phyloP scores from a whole-genome alignment of 2,888 invertebrate species.

The Caenorhabditis sp. region DNA sequence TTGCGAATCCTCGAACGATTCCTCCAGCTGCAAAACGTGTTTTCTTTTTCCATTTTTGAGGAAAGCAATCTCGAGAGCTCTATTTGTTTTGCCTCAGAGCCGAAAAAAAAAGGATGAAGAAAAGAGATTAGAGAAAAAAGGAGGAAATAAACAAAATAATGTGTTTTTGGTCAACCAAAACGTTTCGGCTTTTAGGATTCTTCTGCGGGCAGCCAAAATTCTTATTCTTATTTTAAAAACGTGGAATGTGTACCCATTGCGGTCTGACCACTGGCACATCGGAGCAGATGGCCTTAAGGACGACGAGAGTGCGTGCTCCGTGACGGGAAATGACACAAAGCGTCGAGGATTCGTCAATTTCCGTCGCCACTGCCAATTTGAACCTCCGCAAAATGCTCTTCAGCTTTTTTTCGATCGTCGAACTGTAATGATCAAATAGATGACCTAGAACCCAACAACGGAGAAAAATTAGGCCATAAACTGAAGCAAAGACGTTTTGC shows the following conservation, averaged over 20 bases:
- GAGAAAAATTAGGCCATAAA: neutral
- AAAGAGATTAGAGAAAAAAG: neutral
- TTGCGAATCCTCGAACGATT: slow-evolving; percentile 46
- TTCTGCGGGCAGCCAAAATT: too few species aligned
- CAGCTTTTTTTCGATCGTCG: slow-evolving; percentile 34
- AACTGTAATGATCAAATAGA: too few species aligned
- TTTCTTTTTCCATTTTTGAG: too few species aligned
- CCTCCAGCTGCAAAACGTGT: slow-evolving; percentile 52
- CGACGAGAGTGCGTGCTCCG: slow-evolving; percentile 57
- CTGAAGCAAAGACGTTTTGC: too few species aligned
- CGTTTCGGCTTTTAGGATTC: too few species aligned
- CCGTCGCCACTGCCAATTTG: slow-evolving; percentile 18
- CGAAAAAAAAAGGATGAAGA: neutral
- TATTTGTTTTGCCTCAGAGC: too few species aligned
- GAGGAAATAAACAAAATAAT: slow-evolving; percentile 3
- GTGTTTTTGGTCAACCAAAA: too few species aligned
- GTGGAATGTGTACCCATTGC: too few species aligned
- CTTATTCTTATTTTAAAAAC: too few species aligned
- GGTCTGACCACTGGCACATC: slow-evolving; percentile 53
- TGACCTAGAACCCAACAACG: too few species aligned
- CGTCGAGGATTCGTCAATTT: slow-evolving; percentile 35
- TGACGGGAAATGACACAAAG: slow-evolving; percentile 54
- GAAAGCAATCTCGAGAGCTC: too few species aligned
- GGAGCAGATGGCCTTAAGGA: slow-evolving; percentile 47
- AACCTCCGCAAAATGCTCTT: slow-evolving; percentile 28